A percentile compares a stretch with the other conserved stretches of the same genome.
These are phyloP conservation scores for Mythimna ferrago DNA, from an alignment of 2,888 invertebrate species.

Conservation along the genomic window DNA sequence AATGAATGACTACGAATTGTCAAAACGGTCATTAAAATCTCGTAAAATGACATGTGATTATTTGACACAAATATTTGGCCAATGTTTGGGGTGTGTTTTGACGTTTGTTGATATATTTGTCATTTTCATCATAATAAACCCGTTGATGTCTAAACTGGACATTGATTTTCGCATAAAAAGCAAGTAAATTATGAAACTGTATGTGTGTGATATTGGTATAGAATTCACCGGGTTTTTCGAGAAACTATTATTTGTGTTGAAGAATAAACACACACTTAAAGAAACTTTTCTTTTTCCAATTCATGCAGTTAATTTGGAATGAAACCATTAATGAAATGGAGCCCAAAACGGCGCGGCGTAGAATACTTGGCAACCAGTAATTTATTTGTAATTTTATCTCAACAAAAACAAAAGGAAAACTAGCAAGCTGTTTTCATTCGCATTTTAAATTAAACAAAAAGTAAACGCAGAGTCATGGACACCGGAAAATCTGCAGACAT, in stretches of 20 bases:
- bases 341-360: constrained; percentile 3
- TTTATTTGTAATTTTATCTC: constrained; percentile 31
- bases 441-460: constrained; percentile 25
- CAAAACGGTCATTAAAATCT: constrained; percentile 31
- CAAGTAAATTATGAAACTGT: not conserved
- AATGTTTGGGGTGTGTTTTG: constrained; percentile 14
- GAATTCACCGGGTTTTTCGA: not conserved
- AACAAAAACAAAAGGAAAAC: constrained; percentile 18
- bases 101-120: constrained; percentile 12
- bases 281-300: not conserved
- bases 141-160: constrained; percentile 11
- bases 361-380: constrained; percentile 41
- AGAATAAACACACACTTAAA: no score
- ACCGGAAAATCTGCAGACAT: constrained; percentile 39
- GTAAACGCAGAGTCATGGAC: constrained; percentile 22
- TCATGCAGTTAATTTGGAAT: not conserved
- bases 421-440: not conserved
- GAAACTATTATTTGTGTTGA: constrained; percentile 9
- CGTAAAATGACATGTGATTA: constrained; percentile 28
- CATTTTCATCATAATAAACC: constrained; percentile 24
- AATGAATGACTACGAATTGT: constrained; percentile 48
- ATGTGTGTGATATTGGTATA: not conserved
- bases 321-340: not conserved
- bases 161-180: constrained; percentile 3
- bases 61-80: constrained; percentile 26